Base-by-base conservation (phyloP, 2,888 invertebrate species). In the Sepioteuthis lessoniana region DNA sequence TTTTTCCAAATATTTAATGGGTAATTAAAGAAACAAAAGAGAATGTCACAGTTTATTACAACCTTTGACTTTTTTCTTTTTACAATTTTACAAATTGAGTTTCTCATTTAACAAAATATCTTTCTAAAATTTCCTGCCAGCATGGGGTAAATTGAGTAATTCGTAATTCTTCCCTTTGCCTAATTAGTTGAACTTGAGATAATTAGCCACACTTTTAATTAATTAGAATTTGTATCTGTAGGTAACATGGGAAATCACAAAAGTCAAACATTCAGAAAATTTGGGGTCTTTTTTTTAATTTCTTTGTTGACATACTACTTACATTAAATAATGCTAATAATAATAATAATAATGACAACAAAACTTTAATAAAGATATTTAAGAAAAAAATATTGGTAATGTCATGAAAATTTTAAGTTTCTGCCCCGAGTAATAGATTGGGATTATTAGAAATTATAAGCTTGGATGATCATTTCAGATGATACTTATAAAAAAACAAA, bases 71-170 rank as follows among this genome's bases (percentile, higher is more conserved):
- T n/a, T n/a, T 8, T n/a, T 76, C n/a, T n/a, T 76, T 76, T n/a
- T 4, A 47, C 1, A 47, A 21, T 55, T 55, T 55, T 55, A 55
- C 50, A 55, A 55, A 55, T 55, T 55, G 50, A 25, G 4, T 55
- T 55, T 55, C 25, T 21, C 50, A 76, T 76, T 76, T 76, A 76
- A 76, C n/a, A 76, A 76, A 76, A 76, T 76, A 76, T 10, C n/a
- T 76, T n/a, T n/a, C 7, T n/a, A n/a, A 76, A 76, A 76, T 76
- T 55, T 76, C 76, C n/a, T 16, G 76, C 31, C 76, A 0, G n/a
- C 76, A 76, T 76, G 76, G n/a, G 76, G 76, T 76, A 76, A 76
- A 76, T 76, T 76, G 76, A 76, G 76, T 76, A n/a, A n/a, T 76
- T 76, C 31, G 60, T 60, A 2, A 31, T 8, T 60, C 60, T 60